phyloP scores from a whole-genome alignment of 2,797 vertebrate genomes.

The Fistularia tabacaria region DNA sequence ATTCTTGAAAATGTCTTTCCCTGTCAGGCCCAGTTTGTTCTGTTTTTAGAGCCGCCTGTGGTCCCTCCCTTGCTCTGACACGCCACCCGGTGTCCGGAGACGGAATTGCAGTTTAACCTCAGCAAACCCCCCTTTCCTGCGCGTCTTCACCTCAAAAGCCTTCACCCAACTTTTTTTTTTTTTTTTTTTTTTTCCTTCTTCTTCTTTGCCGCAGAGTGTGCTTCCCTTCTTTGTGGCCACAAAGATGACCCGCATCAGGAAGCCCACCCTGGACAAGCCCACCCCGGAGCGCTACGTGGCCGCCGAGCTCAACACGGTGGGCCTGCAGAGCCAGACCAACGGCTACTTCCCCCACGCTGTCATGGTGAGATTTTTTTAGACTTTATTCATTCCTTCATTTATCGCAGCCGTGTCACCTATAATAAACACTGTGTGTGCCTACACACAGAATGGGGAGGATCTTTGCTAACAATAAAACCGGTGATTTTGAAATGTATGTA shows the following conservation, averaged over 20 bases:
- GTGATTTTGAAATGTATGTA: too few species aligned
- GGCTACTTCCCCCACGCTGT: conserved; percentile 87
- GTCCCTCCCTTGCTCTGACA: not conserved
- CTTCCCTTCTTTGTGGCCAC: conserved; percentile 88
- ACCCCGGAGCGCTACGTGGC: conserved; percentile 84
- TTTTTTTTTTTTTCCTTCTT: not conserved
- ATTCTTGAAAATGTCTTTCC: conserved; percentile 16
- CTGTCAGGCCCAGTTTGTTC: conserved; percentile 25
- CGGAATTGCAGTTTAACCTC: conserved; percentile 26
- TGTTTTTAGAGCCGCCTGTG: conserved; percentile 29
- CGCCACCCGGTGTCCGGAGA: conserved; percentile 40
- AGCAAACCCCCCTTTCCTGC: conserved; percentile 12
- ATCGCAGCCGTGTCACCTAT: too few species aligned
- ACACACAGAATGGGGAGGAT: too few species aligned
- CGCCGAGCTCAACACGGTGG: conserved; percentile 85
- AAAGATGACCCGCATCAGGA: conserved; percentile 87
- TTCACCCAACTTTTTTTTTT: not conserved
- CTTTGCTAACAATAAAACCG: too few species aligned
- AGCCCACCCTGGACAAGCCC: conserved; percentile 82
- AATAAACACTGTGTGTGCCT: too few species aligned
- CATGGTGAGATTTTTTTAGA: conserved; percentile 71
- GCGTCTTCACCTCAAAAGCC: conserved; percentile 1
- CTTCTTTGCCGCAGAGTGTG: conserved; percentile 78
- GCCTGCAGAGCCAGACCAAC: conserved; percentile 82
- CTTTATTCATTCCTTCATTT: too few species aligned